Conservation (phyloP, 1,140 invertebrate species). For the Brachionus koreanus region DNA sequence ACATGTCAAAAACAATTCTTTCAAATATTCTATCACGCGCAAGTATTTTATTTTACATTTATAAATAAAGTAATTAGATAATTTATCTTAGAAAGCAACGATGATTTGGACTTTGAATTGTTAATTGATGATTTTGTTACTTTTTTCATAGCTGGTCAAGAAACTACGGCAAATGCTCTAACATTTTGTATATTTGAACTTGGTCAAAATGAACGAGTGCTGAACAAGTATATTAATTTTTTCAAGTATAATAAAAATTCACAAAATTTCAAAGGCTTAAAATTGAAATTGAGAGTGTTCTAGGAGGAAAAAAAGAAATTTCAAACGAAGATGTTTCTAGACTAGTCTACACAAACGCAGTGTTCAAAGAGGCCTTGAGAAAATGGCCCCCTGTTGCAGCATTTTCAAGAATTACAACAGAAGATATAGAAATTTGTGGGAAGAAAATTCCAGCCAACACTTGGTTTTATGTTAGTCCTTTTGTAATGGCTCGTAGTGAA, state of each 20-base stretch:
- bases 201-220: slow-evolving; percentile 9
- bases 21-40: neutral
- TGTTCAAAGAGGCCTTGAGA: slow-evolving; percentile 18
- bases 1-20: neutral
- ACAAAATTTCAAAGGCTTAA: neutral
- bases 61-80: neutral
- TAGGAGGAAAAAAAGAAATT: neutral
- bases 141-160: slow-evolving; percentile 32
- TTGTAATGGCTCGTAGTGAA: neutral
- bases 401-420: neutral
- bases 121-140: slow-evolving; percentile 29
- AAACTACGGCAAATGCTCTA: slow-evolving; percentile 30
- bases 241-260: neutral
- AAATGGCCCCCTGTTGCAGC: slow-evolving; percentile 10
- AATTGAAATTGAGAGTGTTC: neutral
- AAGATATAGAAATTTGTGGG: neutral
- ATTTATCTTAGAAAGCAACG: neutral
- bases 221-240: neutral
- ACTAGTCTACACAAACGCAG: slow-evolving; percentile 2
- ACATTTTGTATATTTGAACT: slow-evolving; percentile 24
- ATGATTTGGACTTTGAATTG: slow-evolving; percentile 5
- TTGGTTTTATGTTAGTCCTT: neutral
- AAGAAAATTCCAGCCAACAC: slow-evolving; percentile 7
- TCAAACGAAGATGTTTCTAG: neutral
- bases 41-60: neutral